Evolutionary conservation across 2,113 vertebrate species (phyloP).

Genomic region (Ammodytes dubius): DNA sequence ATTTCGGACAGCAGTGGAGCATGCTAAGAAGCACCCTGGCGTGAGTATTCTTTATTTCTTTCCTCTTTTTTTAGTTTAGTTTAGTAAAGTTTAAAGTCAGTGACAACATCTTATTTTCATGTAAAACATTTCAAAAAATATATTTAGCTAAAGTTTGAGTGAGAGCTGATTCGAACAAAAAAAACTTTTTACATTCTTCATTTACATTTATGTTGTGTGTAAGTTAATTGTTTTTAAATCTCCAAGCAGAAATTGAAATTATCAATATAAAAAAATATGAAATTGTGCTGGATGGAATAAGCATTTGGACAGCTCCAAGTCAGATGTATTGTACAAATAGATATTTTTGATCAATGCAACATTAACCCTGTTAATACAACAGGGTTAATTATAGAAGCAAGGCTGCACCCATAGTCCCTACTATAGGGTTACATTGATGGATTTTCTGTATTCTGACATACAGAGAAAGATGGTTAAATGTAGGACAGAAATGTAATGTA

Average conservation of each 20-base stretch:
- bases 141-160: not conserved
- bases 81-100: not conserved
- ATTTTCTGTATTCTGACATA: not conserved
- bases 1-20: slow-evolving; percentile 65
- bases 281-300: not conserved
- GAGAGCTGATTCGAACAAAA: not conserved
- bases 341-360: not conserved
- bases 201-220: not conserved
- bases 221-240: not conserved
- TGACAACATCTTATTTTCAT: not conserved
- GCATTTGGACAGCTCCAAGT: not conserved
- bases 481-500: not conserved
- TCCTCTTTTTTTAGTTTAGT: not conserved
- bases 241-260: not conserved
- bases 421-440: not conserved
- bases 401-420: not conserved
- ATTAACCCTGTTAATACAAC: not conserved
- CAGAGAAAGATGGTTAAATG: not conserved
- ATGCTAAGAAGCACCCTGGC: slow-evolving; percentile 74
- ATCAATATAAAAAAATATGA: not conserved
- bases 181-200: not conserved
- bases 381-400: not conserved
- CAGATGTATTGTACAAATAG: not conserved
- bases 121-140: not conserved
- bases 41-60: slow-evolving; percentile 70